Percentiles rank a stretch among this genome's conserved stretches.
Conservation (phyloP, 2,888 invertebrate species). For the Ormyrus rosae region DNA sequence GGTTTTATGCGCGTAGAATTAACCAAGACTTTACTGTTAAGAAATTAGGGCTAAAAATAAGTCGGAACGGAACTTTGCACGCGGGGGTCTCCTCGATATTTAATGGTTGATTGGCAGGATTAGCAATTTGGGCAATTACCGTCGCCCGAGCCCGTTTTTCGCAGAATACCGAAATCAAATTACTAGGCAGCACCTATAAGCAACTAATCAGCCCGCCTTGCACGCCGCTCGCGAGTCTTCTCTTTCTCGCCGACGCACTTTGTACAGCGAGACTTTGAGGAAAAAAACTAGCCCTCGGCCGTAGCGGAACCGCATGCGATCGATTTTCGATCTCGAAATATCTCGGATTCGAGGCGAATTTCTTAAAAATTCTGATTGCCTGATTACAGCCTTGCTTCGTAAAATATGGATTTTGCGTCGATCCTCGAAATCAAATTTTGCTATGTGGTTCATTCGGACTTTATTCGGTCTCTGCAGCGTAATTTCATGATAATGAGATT, state of each 20-base stretch:
- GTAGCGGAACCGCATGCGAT: conserved; percentile 32
- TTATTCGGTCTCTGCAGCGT: too few species aligned
- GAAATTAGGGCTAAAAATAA: not conserved
- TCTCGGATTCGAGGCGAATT: conserved; percentile 47
- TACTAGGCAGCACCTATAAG: conserved; percentile 62
- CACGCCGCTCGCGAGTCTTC: conserved; percentile 32
- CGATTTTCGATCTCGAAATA: conserved; percentile 47
- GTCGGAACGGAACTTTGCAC: conserved; percentile 28
- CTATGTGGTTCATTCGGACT: too few species aligned
- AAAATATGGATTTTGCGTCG: conserved; percentile 41
- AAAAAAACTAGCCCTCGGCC: conserved; percentile 34
- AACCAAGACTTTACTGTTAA: conserved; percentile 1
- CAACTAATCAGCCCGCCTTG: conserved; percentile 34
- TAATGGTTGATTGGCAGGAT: conserved; percentile 74
- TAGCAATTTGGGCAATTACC: conserved; percentile 73
- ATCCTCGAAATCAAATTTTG: not conserved
- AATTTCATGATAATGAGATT: too few species aligned
- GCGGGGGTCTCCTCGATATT: conserved; percentile 67
- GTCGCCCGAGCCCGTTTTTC: conserved; percentile 63
- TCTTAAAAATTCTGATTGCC: conserved; percentile 42
- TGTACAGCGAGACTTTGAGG: conserved; percentile 15
- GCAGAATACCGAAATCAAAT: conserved; percentile 72
- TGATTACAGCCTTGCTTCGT: conserved; percentile 49
- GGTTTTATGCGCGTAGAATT: not conserved
- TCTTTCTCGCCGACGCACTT: conserved; percentile 13